Evolutionary conservation across 92 coral and sea anemone species (phyloP), one percentile per base, ranked within the genome.

Genomic region (Parazoanthus swiftii): DNA sequence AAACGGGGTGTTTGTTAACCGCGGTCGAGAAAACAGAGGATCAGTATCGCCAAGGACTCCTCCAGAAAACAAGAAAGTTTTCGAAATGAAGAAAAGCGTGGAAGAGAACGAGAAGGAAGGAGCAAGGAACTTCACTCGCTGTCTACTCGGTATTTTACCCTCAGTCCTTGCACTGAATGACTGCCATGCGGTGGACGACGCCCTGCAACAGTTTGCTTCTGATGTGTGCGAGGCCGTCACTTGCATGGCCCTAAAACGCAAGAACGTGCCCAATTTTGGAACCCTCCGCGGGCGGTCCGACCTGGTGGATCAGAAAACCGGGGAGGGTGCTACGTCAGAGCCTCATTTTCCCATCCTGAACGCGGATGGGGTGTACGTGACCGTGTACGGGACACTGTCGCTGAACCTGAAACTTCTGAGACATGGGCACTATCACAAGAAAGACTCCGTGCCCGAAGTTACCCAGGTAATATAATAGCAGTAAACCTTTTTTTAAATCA

Each of bases 241-340:
- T 58, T 97, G 99, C 83, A 97, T 97, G 99, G 95, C 99, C 14
- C 93, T 97, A 56, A 92, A 93, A 76, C 93, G 99, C 13, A 97
- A 97, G 89, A 97, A 97, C 74, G 99, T 97, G 10, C 99, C 99
- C 26, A 97, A 97, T 89, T 97, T 97, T 91, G 99, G 99, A 25
- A 97, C 99, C n/a, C 95, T 97, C 90, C 99, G 99, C 71, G 99
- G 99, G 68, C 91, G 98, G 43, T 97, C 99, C 95, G 99, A 97
- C 84, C 90, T 97, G 74, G 95, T 97, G 92, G 99, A 97, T 56
- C 98, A 97, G 85, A 95, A 89, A 82, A 95, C 99, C 72, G 99
- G 99, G 2, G 92, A 97, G 85, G 99, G 99, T 43, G 99, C 99
- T 78, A 97, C 94, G 77, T 97, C 99, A 78, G 98, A 97, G 59